phyloP scores from a whole-genome alignment of 2,888 invertebrate species.

The Mimas tiliae region DNA sequence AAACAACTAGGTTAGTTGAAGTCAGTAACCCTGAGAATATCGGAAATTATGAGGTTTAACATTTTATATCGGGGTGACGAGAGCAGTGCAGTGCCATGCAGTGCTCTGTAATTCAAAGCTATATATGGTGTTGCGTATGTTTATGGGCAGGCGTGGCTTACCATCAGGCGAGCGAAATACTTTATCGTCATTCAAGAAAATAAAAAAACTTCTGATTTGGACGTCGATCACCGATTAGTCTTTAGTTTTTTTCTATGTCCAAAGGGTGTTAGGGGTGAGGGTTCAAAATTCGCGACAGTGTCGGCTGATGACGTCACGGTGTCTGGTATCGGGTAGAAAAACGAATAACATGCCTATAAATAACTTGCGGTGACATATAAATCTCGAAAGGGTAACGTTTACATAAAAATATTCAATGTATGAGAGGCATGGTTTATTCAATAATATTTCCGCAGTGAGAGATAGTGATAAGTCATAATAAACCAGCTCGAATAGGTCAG shows the following conservation, averaged over 20 bases:
- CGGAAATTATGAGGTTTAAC: too few relatives aligned
- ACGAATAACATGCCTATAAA: slow-evolving; percentile 35
- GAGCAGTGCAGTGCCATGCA: too few relatives aligned
- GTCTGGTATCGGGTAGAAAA: slow-evolving; percentile 26
- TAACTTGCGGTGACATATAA: slow-evolving; percentile 28
- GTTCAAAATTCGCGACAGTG: slow-evolving; percentile 12
- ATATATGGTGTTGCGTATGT: too few relatives aligned
- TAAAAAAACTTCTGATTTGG: slow-evolving; percentile 5
- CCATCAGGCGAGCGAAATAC: too few relatives aligned
- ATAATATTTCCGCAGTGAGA: not conserved
- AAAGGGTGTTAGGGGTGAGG: not conserved
- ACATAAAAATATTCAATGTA: slow-evolving; percentile 15
- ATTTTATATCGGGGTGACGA: too few relatives aligned
- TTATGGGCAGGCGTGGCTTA: too few relatives aligned
- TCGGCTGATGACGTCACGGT: slow-evolving; percentile 13
- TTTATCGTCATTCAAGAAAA: too few relatives aligned
- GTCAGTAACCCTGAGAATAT: not conserved
- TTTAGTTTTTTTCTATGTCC: not conserved
- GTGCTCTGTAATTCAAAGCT: too few relatives aligned
- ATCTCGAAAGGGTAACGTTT: slow-evolving; percentile 26
- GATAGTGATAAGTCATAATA: too few relatives aligned
- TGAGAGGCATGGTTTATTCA: not conserved
- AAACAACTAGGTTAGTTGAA: not conserved
- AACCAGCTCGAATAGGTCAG: too few relatives aligned
- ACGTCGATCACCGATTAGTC: not conserved